Evolutionary conservation across 2,113 vertebrate species (phyloP).

Genomic region (Pterocles burchelli): DNA sequence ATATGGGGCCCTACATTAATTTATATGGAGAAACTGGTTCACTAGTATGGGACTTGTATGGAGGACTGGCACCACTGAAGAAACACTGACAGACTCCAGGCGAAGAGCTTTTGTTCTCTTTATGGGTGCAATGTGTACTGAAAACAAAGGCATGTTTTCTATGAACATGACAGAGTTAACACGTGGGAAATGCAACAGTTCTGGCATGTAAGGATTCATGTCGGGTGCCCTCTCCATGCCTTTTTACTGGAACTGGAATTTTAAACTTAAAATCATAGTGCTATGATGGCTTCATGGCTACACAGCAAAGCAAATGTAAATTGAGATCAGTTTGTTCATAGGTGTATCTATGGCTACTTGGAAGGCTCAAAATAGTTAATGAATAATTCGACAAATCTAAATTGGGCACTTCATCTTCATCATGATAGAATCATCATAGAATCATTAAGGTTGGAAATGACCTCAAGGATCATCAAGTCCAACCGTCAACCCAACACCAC

Average conservation of each 20-base stretch:
- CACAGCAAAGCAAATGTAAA: not conserved
- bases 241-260: not conserved
- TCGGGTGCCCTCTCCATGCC: not conserved
- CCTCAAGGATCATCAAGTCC: too few relatives aligned
- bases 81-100: not conserved
- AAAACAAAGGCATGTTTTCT: not conserved
- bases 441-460: too few relatives aligned
- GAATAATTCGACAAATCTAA: not conserved
- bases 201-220: not conserved
- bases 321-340: not conserved
- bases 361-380: not conserved
- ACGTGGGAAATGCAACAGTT: not conserved
- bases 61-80: not conserved
- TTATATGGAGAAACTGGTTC: not conserved
- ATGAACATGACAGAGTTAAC: not conserved
- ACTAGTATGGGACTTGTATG: not conserved
- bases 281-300: not conserved
- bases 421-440: too few relatives aligned
- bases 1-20: not conserved
- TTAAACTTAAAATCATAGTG: not conserved
- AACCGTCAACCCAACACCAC: too few relatives aligned
- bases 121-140: not conserved
- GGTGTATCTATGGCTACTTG: not conserved
- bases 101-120: not conserved
- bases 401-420: not conserved